Evolutionary conservation across 2,888 invertebrate species (phyloP).

Genomic region (Cerastis leucographa): DNA sequence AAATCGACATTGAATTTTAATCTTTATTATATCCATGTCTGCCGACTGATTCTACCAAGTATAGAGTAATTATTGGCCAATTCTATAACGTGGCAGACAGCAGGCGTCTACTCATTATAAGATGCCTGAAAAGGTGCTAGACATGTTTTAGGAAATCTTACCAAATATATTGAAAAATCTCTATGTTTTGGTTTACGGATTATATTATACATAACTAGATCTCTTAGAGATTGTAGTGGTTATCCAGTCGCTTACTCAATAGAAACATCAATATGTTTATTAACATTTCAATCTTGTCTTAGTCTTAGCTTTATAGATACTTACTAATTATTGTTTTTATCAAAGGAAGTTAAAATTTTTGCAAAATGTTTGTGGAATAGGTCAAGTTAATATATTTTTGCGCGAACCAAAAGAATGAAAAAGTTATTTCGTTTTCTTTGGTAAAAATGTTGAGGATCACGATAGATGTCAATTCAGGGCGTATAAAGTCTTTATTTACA

Average conservation of each 20-base stretch:
- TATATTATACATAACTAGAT: background rate
- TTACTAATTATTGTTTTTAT: constrained; percentile 14
- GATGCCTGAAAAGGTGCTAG: background rate
- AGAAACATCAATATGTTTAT: background rate
- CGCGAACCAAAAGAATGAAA: no score
- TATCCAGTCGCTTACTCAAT: background rate
- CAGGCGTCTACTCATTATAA: background rate
- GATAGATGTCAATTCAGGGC: no score
- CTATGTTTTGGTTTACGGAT: background rate
- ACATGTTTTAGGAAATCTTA: background rate
- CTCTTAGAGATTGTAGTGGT: background rate
- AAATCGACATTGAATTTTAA: constrained; percentile 61
- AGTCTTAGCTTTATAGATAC: no score
- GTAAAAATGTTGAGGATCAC: no score
- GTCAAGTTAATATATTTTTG: background rate
- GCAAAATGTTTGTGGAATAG: background rate
- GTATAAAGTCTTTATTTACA: no score
- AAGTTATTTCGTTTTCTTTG: no score
- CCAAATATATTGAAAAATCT: background rate
- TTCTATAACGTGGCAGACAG: background rate
- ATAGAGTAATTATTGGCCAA: constrained; percentile 35
- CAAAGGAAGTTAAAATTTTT: no score
- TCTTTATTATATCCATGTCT: constrained; percentile 50
- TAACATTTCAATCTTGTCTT: no score
- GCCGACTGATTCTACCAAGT: constrained; percentile 35